phyloP scores from a whole-genome alignment of 53 echinoderm and acorn worm genomes.

The Echinometra lucunter region DNA sequence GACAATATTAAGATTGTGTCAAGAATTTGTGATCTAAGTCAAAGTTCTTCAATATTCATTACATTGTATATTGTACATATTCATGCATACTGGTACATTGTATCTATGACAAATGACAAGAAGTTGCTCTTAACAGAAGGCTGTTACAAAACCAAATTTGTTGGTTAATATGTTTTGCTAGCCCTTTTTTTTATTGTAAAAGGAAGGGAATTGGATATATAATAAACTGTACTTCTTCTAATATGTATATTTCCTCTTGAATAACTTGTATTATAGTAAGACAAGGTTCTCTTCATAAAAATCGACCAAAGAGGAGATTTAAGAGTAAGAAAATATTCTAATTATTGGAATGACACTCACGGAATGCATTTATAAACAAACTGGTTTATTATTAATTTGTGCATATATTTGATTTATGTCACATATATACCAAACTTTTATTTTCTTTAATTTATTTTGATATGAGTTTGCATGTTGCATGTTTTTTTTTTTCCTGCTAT shows the following conservation, averaged over 20 bases:
- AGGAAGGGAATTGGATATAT: too few relatives aligned
- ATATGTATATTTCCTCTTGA: background rate
- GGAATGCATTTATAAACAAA: background rate
- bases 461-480: constrained; percentile 20
- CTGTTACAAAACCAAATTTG: too few relatives aligned
- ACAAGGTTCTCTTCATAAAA: constrained; percentile 56
- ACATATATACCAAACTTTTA: background rate
- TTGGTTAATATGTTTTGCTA: too few relatives aligned
- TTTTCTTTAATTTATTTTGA: background rate
- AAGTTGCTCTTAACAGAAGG: too few relatives aligned
- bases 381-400: background rate
- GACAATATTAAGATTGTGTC: too few relatives aligned
- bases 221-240: background rate
- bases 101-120: too few relatives aligned
- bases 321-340: constrained; percentile 37
- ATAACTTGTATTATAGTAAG: constrained; percentile 9
- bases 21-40: too few relatives aligned
- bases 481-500: background rate
- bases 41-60: too few relatives aligned
- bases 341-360: background rate
- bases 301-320: constrained; percentile 59
- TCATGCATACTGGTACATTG: too few relatives aligned
- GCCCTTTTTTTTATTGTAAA: too few relatives aligned
- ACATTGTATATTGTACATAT: too few relatives aligned
- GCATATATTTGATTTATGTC: constrained; percentile 19